Base-by-base conservation (phyloP, 2,113 vertebrate genomes). In the Malurus elegans region DNA sequence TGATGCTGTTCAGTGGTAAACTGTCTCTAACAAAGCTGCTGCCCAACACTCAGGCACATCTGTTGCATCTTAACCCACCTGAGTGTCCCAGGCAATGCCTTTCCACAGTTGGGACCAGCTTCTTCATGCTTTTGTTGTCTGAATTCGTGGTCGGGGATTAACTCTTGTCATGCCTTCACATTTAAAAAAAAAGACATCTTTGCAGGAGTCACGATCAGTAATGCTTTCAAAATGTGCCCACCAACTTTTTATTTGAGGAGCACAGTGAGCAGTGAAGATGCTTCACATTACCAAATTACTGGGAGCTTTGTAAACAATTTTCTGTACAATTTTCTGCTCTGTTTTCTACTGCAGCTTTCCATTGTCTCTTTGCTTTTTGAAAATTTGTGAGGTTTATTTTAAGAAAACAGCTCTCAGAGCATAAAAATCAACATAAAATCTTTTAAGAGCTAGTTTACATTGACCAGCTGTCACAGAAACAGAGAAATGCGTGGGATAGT, bases 391-490 rank as follows among this genome's bases (percentile, higher is more conserved):
- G 53, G 42, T 73, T 96, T 94, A 74, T 96, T 94, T 96, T 75
- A 93, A 90, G 65, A 79, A 79, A 95, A 84, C 65, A 58, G 18
- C 61, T 89, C 70, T 54, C n/a, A 83, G 51, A 92, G 53, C 78
- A 94, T 54, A 90, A 93, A 93, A 91, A 95, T 79, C 90, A 92
- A 86, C 92, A 79, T 70, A 67, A 93, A 94, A 88, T 92, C 78
- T 95, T 95, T 93, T 91, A 95, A 94, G 94, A 95, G 67, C 44
- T 92, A 73, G 92, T 97, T 97, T 97, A 95, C 91, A 82, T 82
- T 83, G 84, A 87, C 92, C 96, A 97, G 93, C 75, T 92, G 96
- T 94, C 91, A 95, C 69, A 78, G 90, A 73, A 95, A 86, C 51
- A 70, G 85, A 75, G 91, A 96, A 94, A 79, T 86, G 72, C 85